phyloP scores from a whole-genome alignment of 2,113 vertebrate genomes.

The Felis catus region F.catus_Fca126_mat1.0 CM031415.1:90221501-90222000 shows the following conservation, averaged over 20 bases:
- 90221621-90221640: no score
- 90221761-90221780: neutral
- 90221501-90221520: neutral
- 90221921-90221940: neutral
- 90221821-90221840: neutral
- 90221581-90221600: no score
- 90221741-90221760: neutral
- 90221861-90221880: neutral
- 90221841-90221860: neutral
- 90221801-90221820: neutral
- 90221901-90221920: constrained; percentile 34
- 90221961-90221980: neutral
- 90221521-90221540: neutral
- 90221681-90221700: no score
- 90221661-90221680: no score
- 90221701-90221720: no score
- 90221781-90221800: neutral
- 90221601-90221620: no score
- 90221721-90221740: neutral
- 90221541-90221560: neutral
- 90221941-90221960: neutral
- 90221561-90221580: no score
- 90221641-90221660: no score
- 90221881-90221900: neutral
- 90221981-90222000: neutral